These are phyloP conservation scores for Passer domesticus DNA, from an alignment of 2,113 vertebrate genomes.

Conservation along the genomic window DNA sequence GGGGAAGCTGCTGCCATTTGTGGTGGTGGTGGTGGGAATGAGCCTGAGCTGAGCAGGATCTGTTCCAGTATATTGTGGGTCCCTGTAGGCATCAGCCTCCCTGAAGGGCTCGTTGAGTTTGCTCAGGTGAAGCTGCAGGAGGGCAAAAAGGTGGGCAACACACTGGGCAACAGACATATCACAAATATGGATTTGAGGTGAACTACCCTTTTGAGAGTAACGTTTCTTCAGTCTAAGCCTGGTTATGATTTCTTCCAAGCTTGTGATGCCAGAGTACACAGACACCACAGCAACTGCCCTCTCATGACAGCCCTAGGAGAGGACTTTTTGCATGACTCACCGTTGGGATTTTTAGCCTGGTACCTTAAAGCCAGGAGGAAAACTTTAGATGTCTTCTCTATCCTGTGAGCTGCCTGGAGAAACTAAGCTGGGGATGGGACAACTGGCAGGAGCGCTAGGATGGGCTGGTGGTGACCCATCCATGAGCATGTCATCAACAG, in stretches of 20 bases:
- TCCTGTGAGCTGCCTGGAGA: background rate
- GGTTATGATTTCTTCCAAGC: background rate
- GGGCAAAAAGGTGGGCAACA: background rate
- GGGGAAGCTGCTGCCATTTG: background rate
- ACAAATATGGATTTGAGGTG: background rate
- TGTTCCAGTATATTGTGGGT: background rate
- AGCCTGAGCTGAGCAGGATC: background rate
- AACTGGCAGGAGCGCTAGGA: background rate
- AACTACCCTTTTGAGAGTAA: background rate
- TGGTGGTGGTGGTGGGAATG: background rate
- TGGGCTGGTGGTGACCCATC: background rate
- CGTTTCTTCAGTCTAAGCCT: background rate
- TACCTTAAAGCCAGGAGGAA: background rate
- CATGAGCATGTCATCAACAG: accelerated
- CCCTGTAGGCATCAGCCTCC: background rate
- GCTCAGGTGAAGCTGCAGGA: background rate
- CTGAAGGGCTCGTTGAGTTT: background rate
- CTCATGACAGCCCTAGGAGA: background rate
- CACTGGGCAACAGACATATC: background rate
- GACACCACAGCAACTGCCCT: background rate
- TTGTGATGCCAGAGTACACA: background rate
- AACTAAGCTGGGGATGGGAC: background rate
- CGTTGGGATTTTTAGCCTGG: background rate
- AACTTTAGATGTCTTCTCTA: background rate
- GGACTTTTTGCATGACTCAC: background rate